Base-by-base conservation (phyloP, 1,140 invertebrate species). In the Eciton burchellii region DNA sequence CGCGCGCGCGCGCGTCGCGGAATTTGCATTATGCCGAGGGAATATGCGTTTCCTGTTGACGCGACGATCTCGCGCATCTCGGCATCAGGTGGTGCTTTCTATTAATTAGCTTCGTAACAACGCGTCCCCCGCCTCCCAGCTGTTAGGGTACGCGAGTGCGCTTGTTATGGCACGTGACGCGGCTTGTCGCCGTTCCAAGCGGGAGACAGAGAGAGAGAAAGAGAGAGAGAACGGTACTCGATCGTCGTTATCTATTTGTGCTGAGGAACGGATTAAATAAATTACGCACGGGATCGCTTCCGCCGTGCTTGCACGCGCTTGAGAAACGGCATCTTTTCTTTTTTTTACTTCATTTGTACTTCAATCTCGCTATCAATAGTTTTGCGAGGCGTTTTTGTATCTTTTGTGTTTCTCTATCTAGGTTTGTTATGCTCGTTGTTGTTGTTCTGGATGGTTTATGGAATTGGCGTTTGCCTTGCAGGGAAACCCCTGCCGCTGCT, bases 31-130 rank as follows among this genome's bases (percentile, higher is more conserved):
- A 56, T 87, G 85, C 82, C 83, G 85, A 90, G 91, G 91, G 90
- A 91, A 91, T 91, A 91, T 91, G 90, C 89, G 91, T 91, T 88
- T 91, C 88, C 88, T 86, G 88, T 89, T 85, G 87, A n/a, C 84
- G 83, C 84, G 65, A 89, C 89, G 84, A 86, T 35, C 49, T 66
- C n/a, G 59, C 54, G 35, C 24, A 45, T 73, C 49, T 29, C 43
- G 57, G 19, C 43, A 29, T 56, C 76, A 60, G 79, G 41, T 72
- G 79, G 41, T 72, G 70, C 79, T 59, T 72, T 81, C 79, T 73
- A 81, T 81, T 79, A 79, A 79, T 79, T 79, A 79, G 74, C 49
- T 29, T 57, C 52, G 71, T 43, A 45, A 59, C 47, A 49, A 49
- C 16, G 16, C 21, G 21, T 45, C 5, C 52, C 14, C 14, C 52